Base-by-base conservation (phyloP, 1,140 invertebrate species). In the Orchesella cincta region DNA sequence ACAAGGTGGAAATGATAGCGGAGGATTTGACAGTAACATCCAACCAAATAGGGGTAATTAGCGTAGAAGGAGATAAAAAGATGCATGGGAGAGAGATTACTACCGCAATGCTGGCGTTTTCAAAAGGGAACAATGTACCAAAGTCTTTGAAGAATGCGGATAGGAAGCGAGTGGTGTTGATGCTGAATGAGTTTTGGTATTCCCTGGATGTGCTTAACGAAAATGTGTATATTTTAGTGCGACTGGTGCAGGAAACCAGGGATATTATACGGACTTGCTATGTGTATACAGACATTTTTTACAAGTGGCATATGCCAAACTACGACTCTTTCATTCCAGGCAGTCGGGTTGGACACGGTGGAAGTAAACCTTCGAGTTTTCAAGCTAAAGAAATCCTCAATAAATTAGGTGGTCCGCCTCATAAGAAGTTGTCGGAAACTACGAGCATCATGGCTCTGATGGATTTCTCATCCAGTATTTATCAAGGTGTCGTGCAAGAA, bases 191-290 rank as follows among this genome's bases (percentile, higher is more conserved):
- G 20, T 76, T 73, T 70, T 77, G 79, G 79, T 67, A 64, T 28
- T 29, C 73, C 12, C 23, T 78, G 33, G 79, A 77, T 35, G 35
- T 51, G 46, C 70, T 80, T n/a, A 33, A 80, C 23, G 79, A 80
- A 29, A 52, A 54, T 33, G 54, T 36, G 33, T 73, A 35, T 52
- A 28, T 52, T 23, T 28, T 80, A 1, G 3, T 74, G 34, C 20
- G 64, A 31, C 31, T 80, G 0, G 74, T 72, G 31, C 51, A 74
- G 35, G 79, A 80, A 52, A 76, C 74, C 16, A 62, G 76, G 29
- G 79, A 78, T 73, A 71, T 76, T 33, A 70, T 80, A 31, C 62
- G 74, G 23, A 75, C 71, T 12, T 80, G 79, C 39, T 80, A 80
- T 67, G 67, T 76, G 8, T 80, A 80, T 54, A 34, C 73, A 3